Evolutionary conservation across 2,888 invertebrate genomes (phyloP), one percentile per base, ranked within the genome.

Genomic region (Meghimatium bilineatum): DNA sequence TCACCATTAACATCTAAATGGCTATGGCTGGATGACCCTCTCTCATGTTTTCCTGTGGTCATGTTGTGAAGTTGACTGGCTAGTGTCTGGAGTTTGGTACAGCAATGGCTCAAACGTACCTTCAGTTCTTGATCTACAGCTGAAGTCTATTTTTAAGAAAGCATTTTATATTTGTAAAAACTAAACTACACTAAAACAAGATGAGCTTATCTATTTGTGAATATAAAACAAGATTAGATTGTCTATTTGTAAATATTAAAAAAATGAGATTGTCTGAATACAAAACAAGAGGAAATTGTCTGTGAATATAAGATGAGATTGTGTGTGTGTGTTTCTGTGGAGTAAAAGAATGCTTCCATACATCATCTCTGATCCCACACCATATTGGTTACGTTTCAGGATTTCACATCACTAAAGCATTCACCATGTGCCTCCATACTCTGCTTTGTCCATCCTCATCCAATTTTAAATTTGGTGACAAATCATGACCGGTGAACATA

Each of bases 21-120:
- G 0, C 34, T n/a, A 17, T 44, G 38, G 23, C 17, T 67, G 36
- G 60, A 26, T 20, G 63, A 56, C 38, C 72, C 63, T 29, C 75
- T 75, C n/a, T 67, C 75, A 3, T 52, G 36, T n/a, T 23, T 60
- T 26, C 38, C 32, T 29, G 56, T 60, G 20, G 66, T 67, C 80
- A 84, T 79, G 20, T 36, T 49, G n/a, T 84, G 63, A 26, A 84
- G 67, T 49, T 80, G 69, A 38, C 29, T n/a, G 29, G 79, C 79
- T 5, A 84, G 66, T 20, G 49, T 52, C 80, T 84, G 84, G 2
- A 84, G 80, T 67, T 80, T 84, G 75, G 49, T 49, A 34, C 84
- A 84, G 44, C 84, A 84, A 74, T 80, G 67, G 32, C 63, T 63
- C 34, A 84, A 38, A 8, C 84, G 34, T 23, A 29, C 2, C 71